A percentile compares a stretch with the other conserved stretches of the same genome.
These are phyloP conservation scores for Chloebia gouldiae DNA, from an alignment of 2,113 vertebrate species.

Conservation along the genomic window DNA sequence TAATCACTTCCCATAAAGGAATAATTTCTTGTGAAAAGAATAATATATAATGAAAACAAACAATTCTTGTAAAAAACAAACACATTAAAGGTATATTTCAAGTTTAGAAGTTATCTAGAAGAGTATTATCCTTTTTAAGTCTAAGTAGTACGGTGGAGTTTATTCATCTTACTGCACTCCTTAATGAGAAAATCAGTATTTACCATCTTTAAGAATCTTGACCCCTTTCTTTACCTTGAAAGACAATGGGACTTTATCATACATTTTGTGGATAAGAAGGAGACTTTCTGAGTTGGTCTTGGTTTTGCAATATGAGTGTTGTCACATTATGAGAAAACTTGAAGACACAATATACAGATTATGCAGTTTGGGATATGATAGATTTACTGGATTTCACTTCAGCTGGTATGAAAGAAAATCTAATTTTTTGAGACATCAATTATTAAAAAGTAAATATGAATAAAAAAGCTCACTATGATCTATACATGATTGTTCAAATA, in stretches of 20 bases:
- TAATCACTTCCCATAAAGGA: neutral
- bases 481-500: neutral
- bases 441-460: neutral
- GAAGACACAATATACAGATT: neutral
- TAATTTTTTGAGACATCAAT: neutral
- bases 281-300: neutral
- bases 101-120: neutral
- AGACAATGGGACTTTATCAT: neutral
- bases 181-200: neutral
- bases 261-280: neutral
- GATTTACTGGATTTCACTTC: neutral
- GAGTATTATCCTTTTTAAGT: neutral
- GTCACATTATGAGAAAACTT: neutral
- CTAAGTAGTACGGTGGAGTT: neutral
- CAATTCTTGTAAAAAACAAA: neutral
- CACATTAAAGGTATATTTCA: neutral
- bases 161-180: neutral
- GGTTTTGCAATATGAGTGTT: neutral
- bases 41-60: neutral
- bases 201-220: neutral
- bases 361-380: neutral
- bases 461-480: neutral
- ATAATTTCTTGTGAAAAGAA: neutral
- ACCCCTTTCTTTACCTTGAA: neutral
- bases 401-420: neutral